These are phyloP conservation scores for Caenorhabditis sp. DNA, from an alignment of 2,888 invertebrate genomes.

Conservation along the genomic window DNA sequence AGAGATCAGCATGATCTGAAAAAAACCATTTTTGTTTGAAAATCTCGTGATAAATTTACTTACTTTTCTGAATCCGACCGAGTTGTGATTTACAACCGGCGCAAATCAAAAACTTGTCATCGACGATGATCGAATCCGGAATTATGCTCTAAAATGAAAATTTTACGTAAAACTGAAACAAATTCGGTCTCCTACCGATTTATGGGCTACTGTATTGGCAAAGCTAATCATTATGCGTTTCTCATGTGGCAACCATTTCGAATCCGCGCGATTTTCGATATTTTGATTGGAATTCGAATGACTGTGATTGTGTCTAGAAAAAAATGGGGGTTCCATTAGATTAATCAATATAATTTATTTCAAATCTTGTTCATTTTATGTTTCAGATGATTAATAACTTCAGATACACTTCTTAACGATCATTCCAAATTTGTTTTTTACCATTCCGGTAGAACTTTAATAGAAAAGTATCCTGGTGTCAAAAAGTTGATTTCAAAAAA, in stretches of 20 bases:
- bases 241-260: slow-evolving; percentile 51
- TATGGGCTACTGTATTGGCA: slow-evolving; percentile 30
- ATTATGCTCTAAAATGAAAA: slow-evolving; percentile 19
- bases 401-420: too few species aligned
- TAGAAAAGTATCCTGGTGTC: too few species aligned
- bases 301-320: not conserved
- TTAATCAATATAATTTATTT: too few species aligned
- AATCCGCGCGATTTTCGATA: slow-evolving; percentile 28
- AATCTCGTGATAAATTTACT: slow-evolving; percentile 2
- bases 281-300: slow-evolving; percentile 11
- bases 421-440: too few species aligned
- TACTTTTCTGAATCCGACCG: slow-evolving; percentile 41
- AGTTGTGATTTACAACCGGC: slow-evolving; percentile 43
- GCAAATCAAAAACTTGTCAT: slow-evolving; percentile 35
- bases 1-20: slow-evolving; percentile 37
- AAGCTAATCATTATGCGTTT: slow-evolving; percentile 52
- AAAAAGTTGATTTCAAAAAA: too few species aligned
- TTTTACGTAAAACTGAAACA: not conserved
- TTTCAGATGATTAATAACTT: too few species aligned
- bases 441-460: too few species aligned
- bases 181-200: slow-evolving; percentile 2
- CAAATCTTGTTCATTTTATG: too few species aligned
- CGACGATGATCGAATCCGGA: slow-evolving; percentile 18
- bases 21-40: not conserved
- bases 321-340: too few species aligned